Evolutionary conservation across 2,113 vertebrate genomes (phyloP).

Genomic region (Nerophis lumbriciformis): DNA sequence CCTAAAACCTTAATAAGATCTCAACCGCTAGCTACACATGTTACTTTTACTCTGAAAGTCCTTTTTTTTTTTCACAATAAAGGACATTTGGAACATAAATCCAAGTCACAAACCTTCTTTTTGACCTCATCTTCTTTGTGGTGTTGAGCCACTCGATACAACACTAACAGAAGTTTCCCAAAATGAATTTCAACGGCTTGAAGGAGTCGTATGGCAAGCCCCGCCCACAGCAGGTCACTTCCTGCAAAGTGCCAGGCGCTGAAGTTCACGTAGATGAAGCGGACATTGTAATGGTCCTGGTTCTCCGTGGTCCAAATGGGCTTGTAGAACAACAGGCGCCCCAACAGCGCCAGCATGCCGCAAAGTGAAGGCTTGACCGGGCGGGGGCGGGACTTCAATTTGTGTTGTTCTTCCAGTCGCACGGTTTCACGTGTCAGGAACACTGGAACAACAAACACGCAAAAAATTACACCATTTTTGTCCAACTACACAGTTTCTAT

Average conservation of each 20-base stretch:
- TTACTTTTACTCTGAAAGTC: too few species aligned
- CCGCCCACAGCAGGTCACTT: slow-evolving; percentile 90
- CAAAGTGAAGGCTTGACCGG: slow-evolving; percentile 33
- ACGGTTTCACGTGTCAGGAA: slow-evolving; percentile 53
- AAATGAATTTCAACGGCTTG: slow-evolving; percentile 75
- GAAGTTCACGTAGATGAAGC: slow-evolving; percentile 85
- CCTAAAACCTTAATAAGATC: too few species aligned
- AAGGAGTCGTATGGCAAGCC: slow-evolving; percentile 82
- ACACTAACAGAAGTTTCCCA: slow-evolving; percentile 76
- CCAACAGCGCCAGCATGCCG: slow-evolving; percentile 55
- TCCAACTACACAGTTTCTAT: too few species aligned
- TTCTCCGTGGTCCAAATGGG: slow-evolving; percentile 76
- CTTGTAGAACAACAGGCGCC: slow-evolving; percentile 76
- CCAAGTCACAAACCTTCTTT: slow-evolving; percentile 44
- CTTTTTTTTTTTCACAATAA: too few species aligned
- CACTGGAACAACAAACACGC: slow-evolving; percentile 50
- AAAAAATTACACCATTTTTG: neutral
- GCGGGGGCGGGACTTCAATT: slow-evolving; percentile 21
- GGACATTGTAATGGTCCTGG: slow-evolving; percentile 65
- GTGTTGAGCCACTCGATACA: slow-evolving; percentile 74
- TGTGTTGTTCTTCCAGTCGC: slow-evolving; percentile 47
- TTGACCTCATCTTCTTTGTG: slow-evolving; percentile 44
- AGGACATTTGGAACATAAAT: too few species aligned
- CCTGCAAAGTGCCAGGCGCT: slow-evolving; percentile 94
- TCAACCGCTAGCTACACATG: too few species aligned